Base-by-base conservation (phyloP, 2,888 invertebrate genomes). In the Microctonus brassicae region DNA sequence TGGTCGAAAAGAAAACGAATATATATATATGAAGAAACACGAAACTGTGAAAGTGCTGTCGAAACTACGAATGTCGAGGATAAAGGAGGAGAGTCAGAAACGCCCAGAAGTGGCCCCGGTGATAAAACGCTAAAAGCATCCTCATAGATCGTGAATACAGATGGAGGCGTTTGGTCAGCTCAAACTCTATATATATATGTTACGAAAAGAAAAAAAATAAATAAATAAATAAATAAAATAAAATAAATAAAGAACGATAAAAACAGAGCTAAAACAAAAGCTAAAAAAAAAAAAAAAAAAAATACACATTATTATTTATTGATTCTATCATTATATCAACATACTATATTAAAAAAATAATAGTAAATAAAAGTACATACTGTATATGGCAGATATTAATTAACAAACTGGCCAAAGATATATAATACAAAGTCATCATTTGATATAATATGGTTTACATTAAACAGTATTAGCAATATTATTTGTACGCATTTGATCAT, bases 51-150 rank as follows among this genome's bases (percentile, higher is more conserved):
- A 68, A 68, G 69, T 72, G 42, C 60, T 52, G 68, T 69, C 47
- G 60, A 73, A 57, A 62, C 60, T 47, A 67, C 69, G 68, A 64
- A 72, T 73, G 71, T 67, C 73, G 47, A 70, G 68, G 36, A 60
- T 63, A 65, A 74, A 63, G 69, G 77, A 74, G 70, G 73, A 76
- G 73, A 71, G 47, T 47, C 76, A 69, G 75, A 73, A 75, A 73
- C 75, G 78, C 77, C 74, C 75, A 76, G 75, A 74, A 77, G 78
- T 79, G 70, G 80, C 76, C 76, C 74, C 72, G 76, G 78, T 80
- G 81, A 81, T 81, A 81, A 81, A 83, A 80, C 80, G 80, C 79
- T 81, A 80, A 82, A 83, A 83, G 82, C 82, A 81, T 81, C 79
- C 79, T 78, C 80, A 76, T 77, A 77, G 77, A 79, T 80, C 76